Percentiles rank a stretch among this genome's conserved stretches.
Conservation (phyloP, 2,113 vertebrate genomes). For the Ranitomeya variabilis region DNA sequence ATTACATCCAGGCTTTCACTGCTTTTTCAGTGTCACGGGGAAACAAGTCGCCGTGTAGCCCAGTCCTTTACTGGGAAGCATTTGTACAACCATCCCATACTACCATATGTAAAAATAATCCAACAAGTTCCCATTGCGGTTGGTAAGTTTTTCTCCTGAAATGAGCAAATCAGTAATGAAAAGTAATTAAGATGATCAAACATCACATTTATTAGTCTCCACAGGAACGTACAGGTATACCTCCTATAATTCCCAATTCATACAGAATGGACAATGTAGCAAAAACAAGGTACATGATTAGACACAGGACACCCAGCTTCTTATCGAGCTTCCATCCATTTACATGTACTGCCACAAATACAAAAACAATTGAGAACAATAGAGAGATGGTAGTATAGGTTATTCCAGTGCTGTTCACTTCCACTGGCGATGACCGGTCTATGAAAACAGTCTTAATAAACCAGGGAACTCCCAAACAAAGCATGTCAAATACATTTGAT, state of each 20-base stretch:
- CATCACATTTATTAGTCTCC: conserved; percentile 69
- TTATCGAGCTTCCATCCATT: conserved; percentile 93
- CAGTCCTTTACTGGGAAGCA: no score
- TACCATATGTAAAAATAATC: no score
- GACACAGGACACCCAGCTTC: conserved; percentile 83
- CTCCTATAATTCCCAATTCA: conserved; percentile 92
- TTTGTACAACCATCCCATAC: no score
- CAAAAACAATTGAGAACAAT: conserved; percentile 85
- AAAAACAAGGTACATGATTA: conserved; percentile 85
- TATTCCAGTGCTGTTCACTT: conserved; percentile 89
- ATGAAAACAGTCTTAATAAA: conserved; percentile 91
- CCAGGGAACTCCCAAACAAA: conserved; percentile 94
- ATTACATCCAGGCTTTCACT: no score
- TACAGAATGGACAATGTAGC: conserved; percentile 87
- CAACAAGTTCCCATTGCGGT: no score
- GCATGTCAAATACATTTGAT: conserved; percentile 96
- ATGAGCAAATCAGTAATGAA: neutral
- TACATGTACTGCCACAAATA: conserved; percentile 84
- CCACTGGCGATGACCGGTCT: conserved; percentile 77
- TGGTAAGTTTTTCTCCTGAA: neutral
- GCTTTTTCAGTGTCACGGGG: no score
- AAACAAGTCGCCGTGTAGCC: no score
- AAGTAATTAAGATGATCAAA: conserved; percentile 47
- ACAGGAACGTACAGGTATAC: conserved; percentile 81
- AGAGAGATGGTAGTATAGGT: conserved; percentile 85